Evolutionary conservation across 2,888 invertebrate species (phyloP).

Genomic region (Nymphalis c-album): DNA sequence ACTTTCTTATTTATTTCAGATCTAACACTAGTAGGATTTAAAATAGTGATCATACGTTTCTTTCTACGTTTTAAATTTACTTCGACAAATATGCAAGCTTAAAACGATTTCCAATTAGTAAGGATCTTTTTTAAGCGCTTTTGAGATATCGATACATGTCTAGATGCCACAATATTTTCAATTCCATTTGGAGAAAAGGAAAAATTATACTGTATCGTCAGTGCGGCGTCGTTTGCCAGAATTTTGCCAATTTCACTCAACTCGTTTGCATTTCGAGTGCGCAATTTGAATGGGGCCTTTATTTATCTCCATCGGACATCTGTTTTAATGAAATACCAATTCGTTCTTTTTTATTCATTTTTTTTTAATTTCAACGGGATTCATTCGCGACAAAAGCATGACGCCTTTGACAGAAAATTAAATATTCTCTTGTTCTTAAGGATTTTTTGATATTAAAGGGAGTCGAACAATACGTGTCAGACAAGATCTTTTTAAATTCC

Average conservation of each 20-base stretch:
- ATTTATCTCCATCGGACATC: constrained; percentile 56
- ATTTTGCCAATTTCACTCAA: constrained; percentile 58
- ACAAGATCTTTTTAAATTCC: constrained; percentile 43
- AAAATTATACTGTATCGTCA: constrained; percentile 14
- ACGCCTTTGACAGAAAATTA: constrained; percentile 59
- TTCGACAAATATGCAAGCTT: background rate
- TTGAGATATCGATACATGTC: constrained; percentile 8
- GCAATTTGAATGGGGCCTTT: constrained; percentile 54
- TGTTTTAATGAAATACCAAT: constrained; percentile 58
- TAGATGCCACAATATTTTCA: constrained; percentile 14
- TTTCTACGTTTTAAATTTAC: too few relatives aligned
- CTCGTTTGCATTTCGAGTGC: constrained; percentile 69
- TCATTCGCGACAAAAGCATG: constrained; percentile 56
- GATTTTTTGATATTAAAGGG: constrained; percentile 1
- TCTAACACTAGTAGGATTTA: too few relatives aligned
- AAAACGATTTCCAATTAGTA: constrained; percentile 4
- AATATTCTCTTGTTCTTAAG: constrained; percentile 14
- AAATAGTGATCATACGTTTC: background rate
- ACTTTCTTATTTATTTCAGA: too few relatives aligned
- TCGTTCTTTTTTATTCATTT: constrained; percentile 50
- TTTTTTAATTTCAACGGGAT: constrained; percentile 55
- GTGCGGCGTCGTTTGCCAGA: constrained; percentile 47
- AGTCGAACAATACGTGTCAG: constrained; percentile 40
- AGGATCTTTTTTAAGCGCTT: background rate
- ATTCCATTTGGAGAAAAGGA: constrained; percentile 17